Evolutionary conservation across 2,797 vertebrate species (phyloP).

Genomic region (Poeciliopsis gracilis): DNA sequence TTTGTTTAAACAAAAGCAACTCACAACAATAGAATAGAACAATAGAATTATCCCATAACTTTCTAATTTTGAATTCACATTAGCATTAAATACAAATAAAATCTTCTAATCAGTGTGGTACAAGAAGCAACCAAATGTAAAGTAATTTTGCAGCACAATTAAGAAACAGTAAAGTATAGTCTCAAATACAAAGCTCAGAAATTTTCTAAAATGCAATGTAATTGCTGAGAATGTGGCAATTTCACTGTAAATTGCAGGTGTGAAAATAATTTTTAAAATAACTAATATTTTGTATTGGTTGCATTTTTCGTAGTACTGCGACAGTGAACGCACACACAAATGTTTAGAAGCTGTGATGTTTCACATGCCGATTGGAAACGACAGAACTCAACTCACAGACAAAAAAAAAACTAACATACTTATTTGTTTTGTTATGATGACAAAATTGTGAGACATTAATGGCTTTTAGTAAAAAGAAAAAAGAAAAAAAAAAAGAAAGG

Average conservation of each 20-base stretch:
- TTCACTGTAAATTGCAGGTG: not conserved
- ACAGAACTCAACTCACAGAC: not conserved
- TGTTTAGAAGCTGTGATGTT: not conserved
- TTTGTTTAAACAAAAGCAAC: not conserved
- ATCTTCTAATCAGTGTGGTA: not conserved
- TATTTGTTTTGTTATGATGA: not conserved
- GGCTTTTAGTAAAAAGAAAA: not conserved
- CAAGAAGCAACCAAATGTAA: not conserved
- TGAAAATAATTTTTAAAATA: not conserved
- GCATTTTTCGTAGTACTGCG: not conserved
- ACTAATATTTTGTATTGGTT: not conserved
- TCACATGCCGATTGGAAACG: not conserved
- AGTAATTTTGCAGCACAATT: not conserved
- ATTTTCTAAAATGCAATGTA: not conserved
- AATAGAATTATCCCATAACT: not conserved
- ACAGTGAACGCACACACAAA: not conserved
- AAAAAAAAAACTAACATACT: not conserved
- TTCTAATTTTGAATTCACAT: not conserved
- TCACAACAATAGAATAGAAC: not conserved
- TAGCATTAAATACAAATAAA: not conserved
- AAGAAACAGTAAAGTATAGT: not conserved
- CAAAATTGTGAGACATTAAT: not conserved
- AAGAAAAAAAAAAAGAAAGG: not conserved
- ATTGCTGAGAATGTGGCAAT: not conserved
- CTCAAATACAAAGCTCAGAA: not conserved